These are phyloP conservation scores for Pseudopleuronectes americanus DNA, from an alignment of 2,797 vertebrate genomes.

Conservation along the genomic window DNA sequence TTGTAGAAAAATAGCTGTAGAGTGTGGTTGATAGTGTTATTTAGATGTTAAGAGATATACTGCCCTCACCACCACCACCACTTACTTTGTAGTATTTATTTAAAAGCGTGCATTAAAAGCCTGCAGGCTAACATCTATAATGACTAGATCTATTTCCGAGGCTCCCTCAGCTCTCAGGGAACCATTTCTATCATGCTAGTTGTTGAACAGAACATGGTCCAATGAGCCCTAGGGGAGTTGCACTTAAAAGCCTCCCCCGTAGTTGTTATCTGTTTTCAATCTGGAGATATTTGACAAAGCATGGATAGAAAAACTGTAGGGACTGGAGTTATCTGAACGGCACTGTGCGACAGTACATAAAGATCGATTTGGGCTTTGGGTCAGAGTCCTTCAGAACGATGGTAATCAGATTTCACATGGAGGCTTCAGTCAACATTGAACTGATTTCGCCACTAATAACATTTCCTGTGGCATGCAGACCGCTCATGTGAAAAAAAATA, in stretches of 20 bases:
- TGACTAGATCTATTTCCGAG: slow-evolving; percentile 48
- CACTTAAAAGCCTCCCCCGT: slow-evolving; percentile 57
- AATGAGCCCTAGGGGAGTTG: slow-evolving; percentile 71
- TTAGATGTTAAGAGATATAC: background rate
- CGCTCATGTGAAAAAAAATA: background rate
- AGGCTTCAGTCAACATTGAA: slow-evolving; percentile 15
- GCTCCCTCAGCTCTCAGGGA: slow-evolving; percentile 45
- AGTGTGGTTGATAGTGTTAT: background rate
- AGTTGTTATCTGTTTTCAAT: slow-evolving; percentile 11
- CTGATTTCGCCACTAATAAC: slow-evolving; percentile 33
- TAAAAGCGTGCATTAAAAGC: slow-evolving; percentile 38
- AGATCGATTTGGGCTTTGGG: slow-evolving; percentile 37
- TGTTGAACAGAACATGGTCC: slow-evolving; percentile 74
- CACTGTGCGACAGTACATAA: slow-evolving; percentile 17
- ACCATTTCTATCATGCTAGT: slow-evolving; percentile 68
- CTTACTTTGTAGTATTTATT: slow-evolving; percentile 13
- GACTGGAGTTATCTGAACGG: slow-evolving; percentile 11
- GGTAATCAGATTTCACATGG: slow-evolving; percentile 45
- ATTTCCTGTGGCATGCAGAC: slow-evolving; percentile 26
- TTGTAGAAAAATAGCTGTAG: background rate
- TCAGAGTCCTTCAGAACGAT: slow-evolving; percentile 20
- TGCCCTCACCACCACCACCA: background rate
- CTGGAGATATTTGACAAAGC: slow-evolving; percentile 7
- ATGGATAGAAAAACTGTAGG: background rate
- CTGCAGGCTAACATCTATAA: slow-evolving; percentile 31